phyloP scores from a whole-genome alignment of 1,140 invertebrate species.

The Magallana gigas region DNA sequence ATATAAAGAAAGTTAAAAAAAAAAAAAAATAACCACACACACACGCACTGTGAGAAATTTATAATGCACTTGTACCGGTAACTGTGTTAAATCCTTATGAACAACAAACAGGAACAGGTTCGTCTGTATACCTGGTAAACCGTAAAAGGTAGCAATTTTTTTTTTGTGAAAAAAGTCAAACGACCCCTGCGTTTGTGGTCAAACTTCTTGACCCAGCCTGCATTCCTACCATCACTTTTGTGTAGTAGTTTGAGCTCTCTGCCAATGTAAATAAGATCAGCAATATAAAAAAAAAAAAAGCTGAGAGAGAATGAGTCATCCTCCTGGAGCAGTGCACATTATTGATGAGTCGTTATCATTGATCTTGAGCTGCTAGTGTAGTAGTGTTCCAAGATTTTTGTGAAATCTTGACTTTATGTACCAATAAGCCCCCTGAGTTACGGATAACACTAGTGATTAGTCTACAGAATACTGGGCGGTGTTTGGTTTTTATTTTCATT shows the following conservation, averaged over 20 bases:
- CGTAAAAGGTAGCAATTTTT: neutral
- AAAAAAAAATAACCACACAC: neutral
- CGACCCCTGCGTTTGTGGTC: neutral
- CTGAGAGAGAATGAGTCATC: slow-evolving; percentile 25
- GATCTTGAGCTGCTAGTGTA: neutral
- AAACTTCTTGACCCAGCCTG: slow-evolving; percentile 12
- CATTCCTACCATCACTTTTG: slow-evolving; percentile 21
- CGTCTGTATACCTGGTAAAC: neutral
- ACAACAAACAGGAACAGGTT: neutral
- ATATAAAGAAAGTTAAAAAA: neutral
- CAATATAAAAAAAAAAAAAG: slow-evolving; percentile 5
- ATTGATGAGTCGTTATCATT: slow-evolving; percentile 33
- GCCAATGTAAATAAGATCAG: slow-evolving; percentile 32
- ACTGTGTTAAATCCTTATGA: neutral
- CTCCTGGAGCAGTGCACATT: slow-evolving; percentile 8
- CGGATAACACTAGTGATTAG: too few species aligned
- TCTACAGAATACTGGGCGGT: too few species aligned
- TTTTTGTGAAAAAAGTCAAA: neutral
- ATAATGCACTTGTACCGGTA: slow-evolving; percentile 12
- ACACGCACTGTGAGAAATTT: neutral
- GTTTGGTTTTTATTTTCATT: too few species aligned
- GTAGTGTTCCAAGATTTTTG: slow-evolving; percentile 7
- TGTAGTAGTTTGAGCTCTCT: slow-evolving; percentile 4
- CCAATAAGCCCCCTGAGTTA: too few species aligned
- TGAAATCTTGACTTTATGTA: too few species aligned